These are phyloP conservation scores for Natator depressus DNA, from an alignment of 2,113 vertebrate species.

Conservation along the genomic window DNA sequence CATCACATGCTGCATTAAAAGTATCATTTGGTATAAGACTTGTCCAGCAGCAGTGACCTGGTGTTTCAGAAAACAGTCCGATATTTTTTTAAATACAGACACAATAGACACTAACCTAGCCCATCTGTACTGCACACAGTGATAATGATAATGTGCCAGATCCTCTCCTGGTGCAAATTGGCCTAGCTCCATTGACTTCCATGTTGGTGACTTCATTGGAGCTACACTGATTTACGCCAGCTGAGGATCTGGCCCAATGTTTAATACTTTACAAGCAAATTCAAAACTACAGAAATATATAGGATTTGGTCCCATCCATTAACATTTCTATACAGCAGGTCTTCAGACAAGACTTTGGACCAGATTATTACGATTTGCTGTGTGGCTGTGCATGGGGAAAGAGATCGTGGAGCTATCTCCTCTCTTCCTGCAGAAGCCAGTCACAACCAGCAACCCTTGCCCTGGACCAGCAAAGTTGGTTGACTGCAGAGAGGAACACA, in stretches of 20 bases:
- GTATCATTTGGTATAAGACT: not conserved
- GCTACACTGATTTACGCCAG: not conserved
- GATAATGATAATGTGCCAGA: not conserved
- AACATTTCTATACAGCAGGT: not conserved
- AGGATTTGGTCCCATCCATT: not conserved
- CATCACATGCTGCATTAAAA: not conserved
- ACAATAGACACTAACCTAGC: not conserved
- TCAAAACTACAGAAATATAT: not conserved
- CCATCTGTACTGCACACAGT: not conserved
- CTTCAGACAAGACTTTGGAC: not conserved
- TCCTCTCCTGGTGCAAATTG: not conserved
- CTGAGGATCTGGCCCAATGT: not conserved
- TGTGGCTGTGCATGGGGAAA: not conserved
- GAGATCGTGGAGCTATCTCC: not conserved
- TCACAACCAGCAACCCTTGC: not conserved
- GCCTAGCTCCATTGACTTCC: not conserved
- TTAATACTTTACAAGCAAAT: not conserved
- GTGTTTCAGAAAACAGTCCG: not conserved
- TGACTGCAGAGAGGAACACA: not conserved
- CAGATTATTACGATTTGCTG: not conserved
- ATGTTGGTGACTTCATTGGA: not conserved
- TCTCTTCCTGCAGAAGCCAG: not conserved
- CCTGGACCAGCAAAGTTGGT: not conserved
- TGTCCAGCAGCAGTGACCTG: rapidly evolving
- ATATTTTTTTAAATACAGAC: not conserved